phyloP scores from a whole-genome alignment of 2,888 invertebrate genomes.

The Hirtodrosophila histrioides region DNA sequence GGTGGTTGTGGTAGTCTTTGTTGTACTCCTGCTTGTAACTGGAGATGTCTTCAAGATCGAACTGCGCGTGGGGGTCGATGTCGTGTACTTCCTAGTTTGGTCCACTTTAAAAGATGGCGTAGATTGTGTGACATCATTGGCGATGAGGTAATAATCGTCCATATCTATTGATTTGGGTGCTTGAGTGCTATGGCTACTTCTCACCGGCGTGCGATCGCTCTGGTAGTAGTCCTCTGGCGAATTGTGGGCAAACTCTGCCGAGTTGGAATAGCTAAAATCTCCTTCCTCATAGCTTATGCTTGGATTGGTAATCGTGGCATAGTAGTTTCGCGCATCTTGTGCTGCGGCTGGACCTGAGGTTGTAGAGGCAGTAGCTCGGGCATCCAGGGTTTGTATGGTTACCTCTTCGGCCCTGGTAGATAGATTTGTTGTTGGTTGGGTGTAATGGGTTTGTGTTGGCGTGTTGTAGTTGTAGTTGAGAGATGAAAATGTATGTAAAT shows the following conservation, averaged over 20 bases:
- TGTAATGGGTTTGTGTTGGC: constrained; percentile 26
- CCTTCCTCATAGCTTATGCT: constrained; percentile 33
- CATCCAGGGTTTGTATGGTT: constrained; percentile 68
- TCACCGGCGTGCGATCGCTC: constrained; percentile 35
- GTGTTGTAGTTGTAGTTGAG: constrained; percentile 12
- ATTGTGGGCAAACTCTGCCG: constrained; percentile 54
- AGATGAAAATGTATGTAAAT: constrained; percentile 35
- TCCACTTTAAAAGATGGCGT: constrained; percentile 16
- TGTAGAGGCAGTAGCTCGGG: constrained; percentile 45
- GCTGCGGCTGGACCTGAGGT: constrained; percentile 35
- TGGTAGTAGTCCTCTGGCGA: constrained; percentile 63
- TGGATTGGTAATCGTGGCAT: constrained; percentile 65
- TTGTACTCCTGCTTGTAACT: constrained; percentile 62
- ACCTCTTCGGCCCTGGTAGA: constrained; percentile 71
- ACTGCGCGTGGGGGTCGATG: constrained; percentile 74
- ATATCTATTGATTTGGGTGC: constrained; percentile 47
- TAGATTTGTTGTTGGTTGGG: constrained; percentile 42
- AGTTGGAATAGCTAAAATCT: constrained; percentile 69
- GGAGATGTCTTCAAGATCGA: constrained; percentile 36
- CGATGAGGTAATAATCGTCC: constrained; percentile 74
- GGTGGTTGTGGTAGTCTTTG: constrained; percentile 82
- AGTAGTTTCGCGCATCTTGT: constrained; percentile 66
- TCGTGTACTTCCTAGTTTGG: constrained; percentile 32
- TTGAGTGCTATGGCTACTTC: constrained; percentile 30
- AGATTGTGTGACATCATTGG: constrained; percentile 53